These are phyloP conservation scores for Endotricha flammealis DNA, from an alignment of 2,888 invertebrate species.

Conservation along the genomic window DNA sequence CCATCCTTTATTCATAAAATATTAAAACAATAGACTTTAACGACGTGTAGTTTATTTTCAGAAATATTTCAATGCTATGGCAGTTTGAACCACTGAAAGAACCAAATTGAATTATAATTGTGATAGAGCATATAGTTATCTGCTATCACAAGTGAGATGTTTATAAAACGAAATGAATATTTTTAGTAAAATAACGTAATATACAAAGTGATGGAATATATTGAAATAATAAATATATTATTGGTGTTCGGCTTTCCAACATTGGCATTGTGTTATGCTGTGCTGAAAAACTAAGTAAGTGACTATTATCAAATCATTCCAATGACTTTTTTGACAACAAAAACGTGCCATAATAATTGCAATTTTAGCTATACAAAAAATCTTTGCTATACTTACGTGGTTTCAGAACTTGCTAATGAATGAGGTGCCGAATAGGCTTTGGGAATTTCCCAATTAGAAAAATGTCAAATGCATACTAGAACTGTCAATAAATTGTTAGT, in stretches of 20 bases:
- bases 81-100: constrained; percentile 16
- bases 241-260: constrained; percentile 15
- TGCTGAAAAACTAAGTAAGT: constrained; percentile 6
- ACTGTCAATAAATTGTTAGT: no score
- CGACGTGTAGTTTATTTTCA: neutral
- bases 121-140: constrained; percentile 38
- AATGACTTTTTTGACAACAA: no score
- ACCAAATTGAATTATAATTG: constrained; percentile 33
- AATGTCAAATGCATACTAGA: no score
- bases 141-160: constrained; percentile 59
- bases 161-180: constrained; percentile 42
- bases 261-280: constrained; percentile 18
- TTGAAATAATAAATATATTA: constrained; percentile 15
- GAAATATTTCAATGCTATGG: neutral
- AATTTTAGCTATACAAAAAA: no score
- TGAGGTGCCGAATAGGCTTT: no score
- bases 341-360: no score
- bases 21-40: no score
- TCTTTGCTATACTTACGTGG: no score
- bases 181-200: constrained; percentile 31
- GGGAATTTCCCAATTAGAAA: no score
- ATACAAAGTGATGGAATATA: constrained; percentile 29
- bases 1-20: neutral
- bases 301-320: no score
- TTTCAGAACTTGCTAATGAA: no score